Conservation (phyloP, 92 coral and sea anemone genomes). For the Parazoanthus swiftii region DNA sequence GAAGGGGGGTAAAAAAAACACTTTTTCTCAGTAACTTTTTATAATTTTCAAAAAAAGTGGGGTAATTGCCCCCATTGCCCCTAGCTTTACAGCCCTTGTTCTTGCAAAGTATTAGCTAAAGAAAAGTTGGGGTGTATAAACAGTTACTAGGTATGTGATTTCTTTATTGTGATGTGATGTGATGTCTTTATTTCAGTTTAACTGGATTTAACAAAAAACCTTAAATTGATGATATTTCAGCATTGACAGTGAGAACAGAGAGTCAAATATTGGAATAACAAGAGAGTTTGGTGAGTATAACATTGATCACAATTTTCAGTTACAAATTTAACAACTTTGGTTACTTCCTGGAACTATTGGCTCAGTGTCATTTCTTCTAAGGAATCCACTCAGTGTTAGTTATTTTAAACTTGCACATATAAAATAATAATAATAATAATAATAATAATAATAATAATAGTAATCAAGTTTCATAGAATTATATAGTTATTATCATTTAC, state of each 20-base stretch:
- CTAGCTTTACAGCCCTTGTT: no score
- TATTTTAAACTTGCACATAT: no score
- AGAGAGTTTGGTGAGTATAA: slow-evolving; percentile 85
- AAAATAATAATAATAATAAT: no score
- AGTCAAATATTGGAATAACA: slow-evolving; percentile 55
- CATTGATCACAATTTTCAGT: background rate
- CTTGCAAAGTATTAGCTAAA: no score
- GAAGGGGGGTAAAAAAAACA: no score
- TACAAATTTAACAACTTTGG: background rate
- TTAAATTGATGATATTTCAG: slow-evolving; percentile 50
- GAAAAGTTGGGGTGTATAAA: background rate
- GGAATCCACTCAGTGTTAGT: no score
- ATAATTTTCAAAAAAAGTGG: no score
- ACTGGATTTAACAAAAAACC: background rate
- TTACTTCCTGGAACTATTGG: background rate
- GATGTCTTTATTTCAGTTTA: background rate
- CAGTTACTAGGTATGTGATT: background rate
- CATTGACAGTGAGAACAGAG: slow-evolving; percentile 66
- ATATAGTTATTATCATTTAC: background rate
- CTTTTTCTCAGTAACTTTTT: no score
- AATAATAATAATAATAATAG: background rate
- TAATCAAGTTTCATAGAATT: background rate
- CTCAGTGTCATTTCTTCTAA: no score
- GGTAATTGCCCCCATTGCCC: no score
- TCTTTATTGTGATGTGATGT: no score